phyloP scores from a whole-genome alignment of 2,113 vertebrate species.

The Siniperca knerii region DNA sequence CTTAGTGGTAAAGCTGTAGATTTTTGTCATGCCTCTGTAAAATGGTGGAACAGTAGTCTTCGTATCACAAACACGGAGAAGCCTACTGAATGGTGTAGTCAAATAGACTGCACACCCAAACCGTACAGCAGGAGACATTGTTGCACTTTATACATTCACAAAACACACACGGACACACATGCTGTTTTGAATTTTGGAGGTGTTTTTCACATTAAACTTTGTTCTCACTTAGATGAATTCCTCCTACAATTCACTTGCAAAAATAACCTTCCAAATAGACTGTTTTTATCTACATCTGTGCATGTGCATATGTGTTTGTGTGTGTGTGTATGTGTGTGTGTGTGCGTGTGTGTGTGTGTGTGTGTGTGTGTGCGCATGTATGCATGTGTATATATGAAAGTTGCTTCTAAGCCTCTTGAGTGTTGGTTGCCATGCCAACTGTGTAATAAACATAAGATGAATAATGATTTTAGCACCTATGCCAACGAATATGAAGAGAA shows the following conservation, averaged over 20 bases:
- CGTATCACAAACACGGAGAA: neutral
- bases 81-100: neutral
- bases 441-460: slow-evolving; percentile 60
- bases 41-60: neutral
- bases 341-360: slow-evolving; percentile 5
- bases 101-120: neutral
- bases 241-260: slow-evolving; percentile 30
- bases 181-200: slow-evolving; percentile 8
- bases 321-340: neutral
- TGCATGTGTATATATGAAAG: slow-evolving; percentile 20
- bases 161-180: slow-evolving; percentile 13
- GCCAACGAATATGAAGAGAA: slow-evolving; percentile 6
- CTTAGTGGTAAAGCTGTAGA: neutral
- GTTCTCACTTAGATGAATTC: slow-evolving; percentile 19
- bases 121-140: slow-evolving; percentile 1
- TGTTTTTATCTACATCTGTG: slow-evolving; percentile 44
- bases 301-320: neutral
- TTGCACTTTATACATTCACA: neutral
- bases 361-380: neutral
- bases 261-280: slow-evolving; percentile 33
- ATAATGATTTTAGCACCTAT: slow-evolving; percentile 53
- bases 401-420: slow-evolving; percentile 22
- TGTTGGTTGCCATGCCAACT: slow-evolving; percentile 64
- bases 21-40: neutral
- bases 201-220: slow-evolving; percentile 38